Evolutionary conservation across 2,113 vertebrate species (phyloP).

Genomic region (Neodon shergylaensis): DNA sequence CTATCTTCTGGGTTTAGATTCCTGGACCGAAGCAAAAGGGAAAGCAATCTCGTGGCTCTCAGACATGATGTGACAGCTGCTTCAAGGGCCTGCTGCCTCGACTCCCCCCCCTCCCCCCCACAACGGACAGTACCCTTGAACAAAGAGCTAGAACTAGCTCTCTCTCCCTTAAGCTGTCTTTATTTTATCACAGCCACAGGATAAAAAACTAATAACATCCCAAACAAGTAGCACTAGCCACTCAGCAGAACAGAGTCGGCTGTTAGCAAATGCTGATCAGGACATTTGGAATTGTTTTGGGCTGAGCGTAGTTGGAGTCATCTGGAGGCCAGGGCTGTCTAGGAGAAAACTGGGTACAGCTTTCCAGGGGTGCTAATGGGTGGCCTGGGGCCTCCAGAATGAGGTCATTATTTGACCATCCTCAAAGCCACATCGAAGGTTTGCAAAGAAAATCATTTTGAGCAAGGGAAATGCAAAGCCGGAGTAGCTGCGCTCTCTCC

Average conservation of each 20-base stretch:
- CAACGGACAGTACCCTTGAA: not conserved
- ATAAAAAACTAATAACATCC: not conserved
- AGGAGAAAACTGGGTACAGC: not conserved
- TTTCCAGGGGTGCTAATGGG: conserved; percentile 13
- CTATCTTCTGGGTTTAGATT: not conserved
- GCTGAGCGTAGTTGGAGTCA: not conserved
- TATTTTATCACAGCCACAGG: not conserved
- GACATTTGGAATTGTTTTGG: not conserved
- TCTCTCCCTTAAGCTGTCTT: not conserved
- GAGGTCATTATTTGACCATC: conserved; percentile 14
- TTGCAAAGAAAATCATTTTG: conserved; percentile 34
- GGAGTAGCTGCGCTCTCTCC: not conserved
- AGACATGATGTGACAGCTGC: not conserved
- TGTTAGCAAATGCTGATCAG: not conserved
- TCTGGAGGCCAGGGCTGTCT: not conserved
- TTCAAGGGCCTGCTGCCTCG: not conserved
- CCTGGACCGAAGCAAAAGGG: not conserved
- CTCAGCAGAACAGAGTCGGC: not conserved
- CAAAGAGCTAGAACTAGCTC: not conserved
- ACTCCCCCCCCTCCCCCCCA: not conserved
- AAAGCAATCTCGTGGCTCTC: not conserved
- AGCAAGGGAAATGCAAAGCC: conserved; percentile 17
- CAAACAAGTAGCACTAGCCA: not conserved
- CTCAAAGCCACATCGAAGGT: conserved; percentile 2
- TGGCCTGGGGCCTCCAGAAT: not conserved